A percentile compares a stretch with the other conserved stretches of the same genome.
Conservation (phyloP, 2,888 invertebrate species). For the Norana najaformis region DNA sequence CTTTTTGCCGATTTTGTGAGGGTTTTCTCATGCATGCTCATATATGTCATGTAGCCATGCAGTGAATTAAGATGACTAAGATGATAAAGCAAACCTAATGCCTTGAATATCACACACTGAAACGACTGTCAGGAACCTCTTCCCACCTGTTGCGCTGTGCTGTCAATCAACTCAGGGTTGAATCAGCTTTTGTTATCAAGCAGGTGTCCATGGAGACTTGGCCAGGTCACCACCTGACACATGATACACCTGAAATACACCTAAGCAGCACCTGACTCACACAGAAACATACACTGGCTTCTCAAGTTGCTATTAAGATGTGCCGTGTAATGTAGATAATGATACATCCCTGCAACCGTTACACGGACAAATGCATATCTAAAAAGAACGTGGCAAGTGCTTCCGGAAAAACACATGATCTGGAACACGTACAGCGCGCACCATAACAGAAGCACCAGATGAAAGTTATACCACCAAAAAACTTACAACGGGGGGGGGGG, state of each 20-base stretch:
- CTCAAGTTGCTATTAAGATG: no score
- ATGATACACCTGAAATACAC: background rate
- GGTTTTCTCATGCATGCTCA: no score
- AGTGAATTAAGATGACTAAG: background rate
- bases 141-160: background rate
- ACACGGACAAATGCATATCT: background rate
- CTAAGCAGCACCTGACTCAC: no score
- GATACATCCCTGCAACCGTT: background rate
- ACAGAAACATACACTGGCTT: no score
- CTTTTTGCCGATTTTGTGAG: no score
- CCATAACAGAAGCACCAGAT: background rate
- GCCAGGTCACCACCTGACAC: background rate
- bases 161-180: background rate
- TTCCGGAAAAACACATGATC: background rate
- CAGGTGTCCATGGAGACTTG: background rate
- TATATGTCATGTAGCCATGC: background rate
- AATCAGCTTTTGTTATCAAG: background rate
- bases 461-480: background rate
- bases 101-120: background rate
- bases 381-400: background rate
- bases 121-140: background rate
- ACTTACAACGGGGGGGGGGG: no score
- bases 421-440: background rate
- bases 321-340: background rate
- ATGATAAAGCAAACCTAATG: background rate